Base-by-base conservation (phyloP, 2,797 vertebrate genomes). In the Vireo griseus region DNA sequence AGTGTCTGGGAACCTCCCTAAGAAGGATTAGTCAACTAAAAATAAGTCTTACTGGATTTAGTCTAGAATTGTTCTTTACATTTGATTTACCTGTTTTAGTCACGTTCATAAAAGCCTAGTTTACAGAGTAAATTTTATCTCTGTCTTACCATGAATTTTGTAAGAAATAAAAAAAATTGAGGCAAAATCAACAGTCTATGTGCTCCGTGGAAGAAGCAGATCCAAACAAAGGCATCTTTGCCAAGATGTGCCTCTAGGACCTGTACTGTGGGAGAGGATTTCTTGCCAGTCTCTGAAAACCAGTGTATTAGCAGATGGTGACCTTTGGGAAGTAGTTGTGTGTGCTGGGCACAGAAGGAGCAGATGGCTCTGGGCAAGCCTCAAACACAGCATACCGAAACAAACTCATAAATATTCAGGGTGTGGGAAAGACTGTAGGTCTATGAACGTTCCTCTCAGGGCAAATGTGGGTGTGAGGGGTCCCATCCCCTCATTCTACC, bases 261-360 rank as follows among this genome's bases (percentile, higher is more conserved):
- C 57, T 78, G 48, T 91, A 61, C 39, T 52, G 48, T 88, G 48
- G 44, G 57, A 86, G 58, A 75, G 7, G 15, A 42, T 90, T 95
- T 96, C 54, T 90, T 95, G 58, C 61, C 65, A 83, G 61, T 81
- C 37, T 89, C 65, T 74, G 63, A 83, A 93, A 90, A 80, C 48
- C 68, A 68, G 68, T 75, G 61, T 58, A 76, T 67, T 90, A 90
- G 95, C 96, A 96, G 96, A 94, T 95, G 95, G 94, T 96, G 94
- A 94, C 94, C 95, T 96, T 95, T 93, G 90, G 90, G 90, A 93
- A 75, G 83, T 71, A 84, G 86, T 67, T 91, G 72, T 90, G 42
- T 94, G 66, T 77, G 45, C 68, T 79, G 75, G 86, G 68, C 85
- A 65, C 79, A 93, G 82, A 90, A 93, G 88, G 88, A 96, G 65